Percentiles rank a stretch among this genome's conserved stretches.
Evolutionary conservation across 2,888 invertebrate genomes (phyloP).

Genomic region (Agrochola lota): DNA sequence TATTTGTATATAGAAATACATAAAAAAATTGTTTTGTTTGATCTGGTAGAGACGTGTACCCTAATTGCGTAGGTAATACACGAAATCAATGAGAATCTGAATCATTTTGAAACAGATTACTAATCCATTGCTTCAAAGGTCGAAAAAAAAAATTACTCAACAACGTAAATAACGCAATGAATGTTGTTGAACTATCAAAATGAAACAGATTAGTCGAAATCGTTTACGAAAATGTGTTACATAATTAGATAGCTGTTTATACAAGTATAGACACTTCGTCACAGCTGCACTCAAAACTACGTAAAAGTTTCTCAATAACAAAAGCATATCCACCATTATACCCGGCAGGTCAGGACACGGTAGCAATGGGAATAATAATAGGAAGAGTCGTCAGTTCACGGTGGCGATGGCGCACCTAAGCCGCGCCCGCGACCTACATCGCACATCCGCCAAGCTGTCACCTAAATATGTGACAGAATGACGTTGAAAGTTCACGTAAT

Average conservation of each 20-base stretch:
- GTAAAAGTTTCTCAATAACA: conserved; percentile 13
- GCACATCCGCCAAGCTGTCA: conserved; percentile 54
- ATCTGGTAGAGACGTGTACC: too few relatives aligned
- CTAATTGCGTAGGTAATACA: too few relatives aligned
- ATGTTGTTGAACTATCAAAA: too few relatives aligned
- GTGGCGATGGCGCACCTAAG: conserved; percentile 51
- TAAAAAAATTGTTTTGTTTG: too few relatives aligned
- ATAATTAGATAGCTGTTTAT: too few relatives aligned
- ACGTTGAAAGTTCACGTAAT: conserved; percentile 37
- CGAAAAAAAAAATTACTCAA: too few relatives aligned
- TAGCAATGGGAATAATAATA: conserved; percentile 15
- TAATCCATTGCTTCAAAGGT: too few relatives aligned
- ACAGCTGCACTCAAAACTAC: neutral
- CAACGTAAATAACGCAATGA: too few relatives aligned
- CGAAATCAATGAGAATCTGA: too few relatives aligned
- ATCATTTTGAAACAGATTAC: too few relatives aligned
- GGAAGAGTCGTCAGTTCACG: conserved; percentile 29
- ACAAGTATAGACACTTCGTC: neutral
- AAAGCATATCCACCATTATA: conserved; percentile 24
- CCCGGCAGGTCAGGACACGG: conserved; percentile 23
- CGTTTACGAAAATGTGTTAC: too few relatives aligned
- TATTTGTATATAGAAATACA: neutral
- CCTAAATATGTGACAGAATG: conserved; percentile 41
- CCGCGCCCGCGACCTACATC: conserved; percentile 70
- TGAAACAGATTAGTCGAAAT: too few relatives aligned